Evolutionary conservation across 2,888 invertebrate species (phyloP).

Genomic region (Polymixis lichenea): DNA sequence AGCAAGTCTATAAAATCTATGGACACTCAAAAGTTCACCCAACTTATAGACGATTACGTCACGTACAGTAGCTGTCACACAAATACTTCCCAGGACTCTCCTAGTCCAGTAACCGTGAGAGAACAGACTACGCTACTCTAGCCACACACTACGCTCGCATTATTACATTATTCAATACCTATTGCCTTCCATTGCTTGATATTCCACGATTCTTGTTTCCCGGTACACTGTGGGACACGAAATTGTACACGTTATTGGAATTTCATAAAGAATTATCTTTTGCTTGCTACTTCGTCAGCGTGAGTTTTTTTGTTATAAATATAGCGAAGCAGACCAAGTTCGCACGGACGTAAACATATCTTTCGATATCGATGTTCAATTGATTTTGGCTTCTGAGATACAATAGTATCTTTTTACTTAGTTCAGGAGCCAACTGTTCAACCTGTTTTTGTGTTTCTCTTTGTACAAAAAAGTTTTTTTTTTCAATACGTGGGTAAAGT

Average conservation of each 20-base stretch:
- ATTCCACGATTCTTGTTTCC: constrained; percentile 72
- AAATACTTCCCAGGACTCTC: constrained; percentile 30
- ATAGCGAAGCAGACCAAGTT: too few relatives aligned
- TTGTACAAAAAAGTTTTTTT: too few relatives aligned
- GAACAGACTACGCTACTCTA: constrained; percentile 14
- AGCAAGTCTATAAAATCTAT: too few relatives aligned
- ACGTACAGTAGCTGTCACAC: neutral
- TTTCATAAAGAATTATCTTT: neutral
- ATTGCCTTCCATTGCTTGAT: constrained; percentile 61
- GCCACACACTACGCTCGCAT: constrained; percentile 53
- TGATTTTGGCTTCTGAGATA: too few relatives aligned
- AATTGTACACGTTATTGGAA: constrained; percentile 46
- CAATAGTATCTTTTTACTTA: too few relatives aligned
- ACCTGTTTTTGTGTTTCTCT: too few relatives aligned
- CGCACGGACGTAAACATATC: too few relatives aligned
- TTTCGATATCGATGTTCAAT: too few relatives aligned
- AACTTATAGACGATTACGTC: neutral
- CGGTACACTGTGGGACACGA: constrained; percentile 56
- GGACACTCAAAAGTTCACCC: neutral
- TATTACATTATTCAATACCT: constrained; percentile 69
- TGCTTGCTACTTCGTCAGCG: too few relatives aligned
- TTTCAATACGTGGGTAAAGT: too few relatives aligned
- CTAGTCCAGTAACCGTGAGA: constrained; percentile 56
- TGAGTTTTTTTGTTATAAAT: too few relatives aligned
- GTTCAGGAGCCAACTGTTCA: too few relatives aligned